These are phyloP conservation scores for Metopolophium dirhodum DNA, from an alignment of 1,140 invertebrate species.

Conservation along the genomic window DNA sequence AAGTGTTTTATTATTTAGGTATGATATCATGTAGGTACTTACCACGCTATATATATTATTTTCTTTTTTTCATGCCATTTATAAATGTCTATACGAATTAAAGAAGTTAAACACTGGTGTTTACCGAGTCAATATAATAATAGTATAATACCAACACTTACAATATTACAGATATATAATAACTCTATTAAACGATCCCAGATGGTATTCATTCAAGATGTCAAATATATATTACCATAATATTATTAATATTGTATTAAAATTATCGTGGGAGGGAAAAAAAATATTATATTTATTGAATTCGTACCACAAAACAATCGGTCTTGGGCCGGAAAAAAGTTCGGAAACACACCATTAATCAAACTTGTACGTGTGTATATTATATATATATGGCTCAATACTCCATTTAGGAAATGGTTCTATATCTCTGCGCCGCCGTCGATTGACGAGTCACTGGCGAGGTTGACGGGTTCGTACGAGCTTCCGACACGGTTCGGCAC, in stretches of 20 bases:
- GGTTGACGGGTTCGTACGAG: neutral
- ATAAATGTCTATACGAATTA: neutral
- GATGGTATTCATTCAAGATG: neutral
- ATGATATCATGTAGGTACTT: neutral
- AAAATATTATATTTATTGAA: neutral
- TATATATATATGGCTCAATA: neutral
- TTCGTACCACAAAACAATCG: slow-evolving; percentile 11
- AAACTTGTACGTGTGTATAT: neutral
- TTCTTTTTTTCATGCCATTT: neutral
- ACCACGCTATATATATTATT: neutral
- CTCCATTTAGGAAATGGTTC: slow-evolving; percentile 45
- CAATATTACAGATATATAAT: neutral
- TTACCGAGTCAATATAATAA: neutral
- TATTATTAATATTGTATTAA: neutral
- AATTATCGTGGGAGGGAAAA: neutral
- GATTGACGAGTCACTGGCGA: slow-evolving; percentile 27
- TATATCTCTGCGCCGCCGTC: neutral
- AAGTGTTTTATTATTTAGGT: neutral
- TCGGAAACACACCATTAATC: slow-evolving; percentile 47
- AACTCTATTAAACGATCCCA: neutral
- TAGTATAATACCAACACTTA: neutral
- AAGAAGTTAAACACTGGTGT: neutral
- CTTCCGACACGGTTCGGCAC: slow-evolving; percentile 56
- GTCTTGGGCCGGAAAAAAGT: slow-evolving; percentile 16
- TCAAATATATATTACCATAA: neutral